Conservation (phyloP, 2,113 vertebrate genomes). For the Ceyx melanurus region DNA sequence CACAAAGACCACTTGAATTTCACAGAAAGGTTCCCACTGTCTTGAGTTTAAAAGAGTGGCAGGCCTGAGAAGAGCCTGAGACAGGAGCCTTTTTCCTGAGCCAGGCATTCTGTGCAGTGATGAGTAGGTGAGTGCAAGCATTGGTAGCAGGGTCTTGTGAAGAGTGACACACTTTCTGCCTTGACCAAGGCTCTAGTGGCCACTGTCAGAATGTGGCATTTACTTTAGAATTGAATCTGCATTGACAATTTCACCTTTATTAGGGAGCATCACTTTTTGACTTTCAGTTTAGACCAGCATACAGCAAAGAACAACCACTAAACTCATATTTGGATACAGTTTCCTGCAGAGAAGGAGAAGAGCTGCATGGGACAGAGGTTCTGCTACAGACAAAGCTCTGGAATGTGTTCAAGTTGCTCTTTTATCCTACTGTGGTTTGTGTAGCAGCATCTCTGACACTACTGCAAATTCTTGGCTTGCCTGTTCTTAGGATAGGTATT, state of each 20-base stretch:
- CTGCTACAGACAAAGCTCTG: background rate
- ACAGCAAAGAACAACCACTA: background rate
- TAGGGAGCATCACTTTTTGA: background rate
- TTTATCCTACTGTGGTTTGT: background rate
- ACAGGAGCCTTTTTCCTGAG: slow-evolving; percentile 53
- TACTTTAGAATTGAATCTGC: background rate
- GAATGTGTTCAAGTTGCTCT: background rate
- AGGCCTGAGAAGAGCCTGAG: slow-evolving; percentile 73
- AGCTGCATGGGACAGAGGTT: background rate
- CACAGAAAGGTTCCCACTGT: slow-evolving; percentile 78
- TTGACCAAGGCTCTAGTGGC: background rate
- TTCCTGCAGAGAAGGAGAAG: background rate
- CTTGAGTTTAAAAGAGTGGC: slow-evolving; percentile 72
- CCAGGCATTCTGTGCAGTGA: slow-evolving; percentile 58
- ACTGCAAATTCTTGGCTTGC: background rate
- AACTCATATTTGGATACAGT: background rate
- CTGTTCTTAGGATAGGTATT: background rate
- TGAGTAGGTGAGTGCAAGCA: background rate
- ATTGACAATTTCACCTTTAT: background rate
- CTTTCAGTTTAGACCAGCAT: background rate
- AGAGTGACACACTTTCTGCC: background rate
- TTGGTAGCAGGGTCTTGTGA: background rate
- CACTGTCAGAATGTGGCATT: background rate
- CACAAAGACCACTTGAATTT: slow-evolving; percentile 77
- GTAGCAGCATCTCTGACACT: background rate